These are phyloP conservation scores for Pogonocichla stellata DNA, from an alignment of 2,113 vertebrate species.

Conservation along the genomic window DNA sequence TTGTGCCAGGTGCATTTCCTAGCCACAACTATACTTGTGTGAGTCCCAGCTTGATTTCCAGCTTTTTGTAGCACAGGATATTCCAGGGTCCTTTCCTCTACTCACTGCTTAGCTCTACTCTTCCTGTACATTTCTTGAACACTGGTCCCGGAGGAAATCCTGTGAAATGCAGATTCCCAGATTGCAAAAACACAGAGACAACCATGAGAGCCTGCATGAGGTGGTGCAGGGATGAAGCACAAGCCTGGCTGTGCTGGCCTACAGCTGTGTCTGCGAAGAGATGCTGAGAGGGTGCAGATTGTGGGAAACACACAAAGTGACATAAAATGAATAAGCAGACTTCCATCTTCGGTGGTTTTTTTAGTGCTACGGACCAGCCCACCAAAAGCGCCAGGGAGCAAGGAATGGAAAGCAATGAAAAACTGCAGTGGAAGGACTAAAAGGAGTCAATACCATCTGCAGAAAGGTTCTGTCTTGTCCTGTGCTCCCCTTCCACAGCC, in stretches of 20 bases:
- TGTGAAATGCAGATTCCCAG: neutral
- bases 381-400: neutral
- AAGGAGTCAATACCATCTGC: neutral
- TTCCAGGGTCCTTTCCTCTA: neutral
- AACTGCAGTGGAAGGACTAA: neutral
- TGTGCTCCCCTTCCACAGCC: neutral
- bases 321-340: neutral
- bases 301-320: neutral
- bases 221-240: neutral
- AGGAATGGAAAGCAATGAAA: neutral
- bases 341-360: neutral
- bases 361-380: neutral
- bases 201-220: neutral
- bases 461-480: neutral
- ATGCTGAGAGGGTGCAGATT: neutral
- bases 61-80: neutral
- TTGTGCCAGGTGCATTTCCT: neutral
- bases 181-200: fast-evolving
- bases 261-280: neutral
- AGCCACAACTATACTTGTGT: neutral
- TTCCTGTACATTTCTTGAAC: neutral
- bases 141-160: neutral
- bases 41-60: neutral
- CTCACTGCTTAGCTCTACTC: neutral
- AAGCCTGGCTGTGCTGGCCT: neutral